These are phyloP conservation scores for Acanthosepion lycidas DNA, from an alignment of 2,888 invertebrate species.

Conservation along the genomic window DNA sequence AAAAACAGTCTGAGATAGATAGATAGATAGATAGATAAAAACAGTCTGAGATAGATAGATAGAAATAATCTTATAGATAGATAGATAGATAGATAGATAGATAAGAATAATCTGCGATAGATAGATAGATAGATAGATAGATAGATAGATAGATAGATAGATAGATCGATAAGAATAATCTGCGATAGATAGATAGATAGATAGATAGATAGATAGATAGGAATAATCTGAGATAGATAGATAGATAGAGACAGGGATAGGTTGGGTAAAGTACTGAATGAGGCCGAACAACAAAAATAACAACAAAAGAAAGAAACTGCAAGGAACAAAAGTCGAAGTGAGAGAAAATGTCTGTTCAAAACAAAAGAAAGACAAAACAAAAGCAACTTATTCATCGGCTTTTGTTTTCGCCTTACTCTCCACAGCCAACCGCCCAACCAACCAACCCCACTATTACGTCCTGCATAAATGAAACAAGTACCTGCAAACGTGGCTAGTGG, in stretches of 20 bases:
- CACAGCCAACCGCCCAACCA: too few species aligned
- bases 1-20: too few species aligned
- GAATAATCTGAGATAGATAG: neutral
- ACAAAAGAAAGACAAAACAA: too few species aligned
- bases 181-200: neutral
- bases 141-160: neutral
- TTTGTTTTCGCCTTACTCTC: too few species aligned
- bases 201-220: neutral
- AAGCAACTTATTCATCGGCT: too few species aligned
- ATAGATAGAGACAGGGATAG: neutral
- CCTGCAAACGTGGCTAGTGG: too few species aligned
- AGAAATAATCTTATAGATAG: neutral
- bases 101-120: too few species aligned
- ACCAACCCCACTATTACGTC: too few species aligned
- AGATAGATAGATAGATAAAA: neutral
- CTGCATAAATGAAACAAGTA: too few species aligned
- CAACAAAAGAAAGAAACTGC: neutral
- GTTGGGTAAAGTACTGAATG: neutral
- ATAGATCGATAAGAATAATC: too few species aligned
- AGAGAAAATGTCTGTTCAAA: too few species aligned
- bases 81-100: neutral
- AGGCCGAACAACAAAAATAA: too few species aligned
- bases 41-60: neutral
- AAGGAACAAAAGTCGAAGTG: neutral
- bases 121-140: neutral